Evolutionary conservation across 2,888 invertebrate genomes (phyloP).

Genomic region (Hypomecis punctinalis): DNA sequence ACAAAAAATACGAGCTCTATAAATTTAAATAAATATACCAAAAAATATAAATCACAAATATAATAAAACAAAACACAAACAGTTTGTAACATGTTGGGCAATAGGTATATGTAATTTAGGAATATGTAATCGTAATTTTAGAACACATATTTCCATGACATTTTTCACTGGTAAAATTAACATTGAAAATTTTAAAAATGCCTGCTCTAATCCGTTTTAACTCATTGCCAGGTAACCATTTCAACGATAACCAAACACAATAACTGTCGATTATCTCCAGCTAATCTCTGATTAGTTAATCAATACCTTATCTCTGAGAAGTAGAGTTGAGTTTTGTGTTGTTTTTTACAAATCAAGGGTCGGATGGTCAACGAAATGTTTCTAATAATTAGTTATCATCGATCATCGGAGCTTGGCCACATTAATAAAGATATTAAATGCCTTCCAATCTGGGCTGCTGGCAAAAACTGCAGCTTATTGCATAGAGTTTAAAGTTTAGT

Average conservation of each 20-base stretch:
- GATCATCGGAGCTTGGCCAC: constrained; percentile 77
- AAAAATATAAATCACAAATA: too few species aligned
- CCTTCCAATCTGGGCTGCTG: constrained; percentile 50
- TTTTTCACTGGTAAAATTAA: constrained; percentile 29
- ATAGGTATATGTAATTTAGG: too few species aligned
- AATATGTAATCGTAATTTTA: neutral
- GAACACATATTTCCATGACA: too few species aligned
- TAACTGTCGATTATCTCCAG: constrained; percentile 76
- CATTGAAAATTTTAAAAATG: constrained; percentile 31
- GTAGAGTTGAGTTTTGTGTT: constrained; percentile 30
- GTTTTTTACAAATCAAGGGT: constrained; percentile 52
- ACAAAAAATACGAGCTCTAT: too few species aligned
- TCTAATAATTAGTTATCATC: constrained; percentile 83
- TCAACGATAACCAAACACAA: constrained; percentile 80
- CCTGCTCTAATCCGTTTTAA: constrained; percentile 54
- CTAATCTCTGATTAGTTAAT: constrained; percentile 51
- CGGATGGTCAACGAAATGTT: constrained; percentile 77
- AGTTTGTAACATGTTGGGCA: too few species aligned
- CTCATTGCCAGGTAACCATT: constrained; percentile 48
- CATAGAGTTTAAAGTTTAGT: constrained; percentile 14
- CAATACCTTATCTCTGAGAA: constrained; percentile 23
- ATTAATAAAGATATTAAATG: constrained; percentile 82
- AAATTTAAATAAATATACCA: too few species aligned
- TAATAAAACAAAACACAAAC: too few species aligned
- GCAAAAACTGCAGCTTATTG: constrained; percentile 23